Conservation (phyloP, 2,113 vertebrate species). For the Dryoscopus gambensis region DNA sequence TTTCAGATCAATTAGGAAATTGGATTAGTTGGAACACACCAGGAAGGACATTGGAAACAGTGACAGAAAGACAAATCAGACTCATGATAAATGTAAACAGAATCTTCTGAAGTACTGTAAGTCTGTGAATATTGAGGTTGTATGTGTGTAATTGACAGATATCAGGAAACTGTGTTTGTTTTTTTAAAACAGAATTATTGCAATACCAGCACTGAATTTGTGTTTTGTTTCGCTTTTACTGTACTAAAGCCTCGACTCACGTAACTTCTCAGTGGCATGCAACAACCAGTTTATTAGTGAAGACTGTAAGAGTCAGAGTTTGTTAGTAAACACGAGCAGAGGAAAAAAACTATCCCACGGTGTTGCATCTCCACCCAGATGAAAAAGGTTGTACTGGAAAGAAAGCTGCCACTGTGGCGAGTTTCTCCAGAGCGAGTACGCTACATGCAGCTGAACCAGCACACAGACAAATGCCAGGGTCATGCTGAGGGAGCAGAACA, state of each 20-base stretch:
- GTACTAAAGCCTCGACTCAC: not conserved
- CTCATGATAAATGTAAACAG: not conserved
- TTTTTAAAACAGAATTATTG: not conserved
- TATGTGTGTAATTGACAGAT: not conserved
- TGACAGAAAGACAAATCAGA: not conserved
- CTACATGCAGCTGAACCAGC: not conserved
- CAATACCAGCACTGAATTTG: not conserved
- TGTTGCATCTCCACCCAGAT: not conserved
- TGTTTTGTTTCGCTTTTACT: not conserved
- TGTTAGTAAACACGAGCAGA: not conserved
- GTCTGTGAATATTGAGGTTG: not conserved
- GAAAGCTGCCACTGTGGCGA: not conserved
- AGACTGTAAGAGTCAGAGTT: not conserved
- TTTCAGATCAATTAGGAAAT: conserved; percentile 17
- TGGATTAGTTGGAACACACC: not conserved
- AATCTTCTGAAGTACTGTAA: not conserved
- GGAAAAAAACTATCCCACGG: not conserved
- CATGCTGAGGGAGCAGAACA: not conserved
- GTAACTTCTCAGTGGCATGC: not conserved
- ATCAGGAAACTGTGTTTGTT: not conserved
- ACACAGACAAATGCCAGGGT: not conserved
- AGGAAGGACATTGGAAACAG: not conserved
- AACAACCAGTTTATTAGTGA: not conserved
- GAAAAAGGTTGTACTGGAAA: not conserved
- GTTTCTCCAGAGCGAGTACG: rapidly evolving